Base-by-base conservation (phyloP, 2,797 vertebrate species). In the Sylvilagus floridanus region DNA sequence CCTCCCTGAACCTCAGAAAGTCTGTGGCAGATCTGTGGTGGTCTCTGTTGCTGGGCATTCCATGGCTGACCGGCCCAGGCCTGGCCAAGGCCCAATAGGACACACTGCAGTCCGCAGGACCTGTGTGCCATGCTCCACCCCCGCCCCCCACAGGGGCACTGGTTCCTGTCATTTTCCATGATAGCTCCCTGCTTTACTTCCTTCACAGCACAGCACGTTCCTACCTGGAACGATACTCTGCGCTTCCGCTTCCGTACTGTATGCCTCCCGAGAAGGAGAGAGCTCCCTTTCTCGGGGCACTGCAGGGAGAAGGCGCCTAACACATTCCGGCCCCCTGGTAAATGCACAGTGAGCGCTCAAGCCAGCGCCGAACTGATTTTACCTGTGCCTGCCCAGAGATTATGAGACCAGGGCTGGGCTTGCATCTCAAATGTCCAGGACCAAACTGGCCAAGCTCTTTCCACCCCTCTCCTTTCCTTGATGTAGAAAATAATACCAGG, bases 1-100 rank as follows among this genome's bases (percentile, higher is more conserved):
- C 28, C 24, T 60, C 47, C 17, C 30, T 13, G 71, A 54, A 32
- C 21, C n/a, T 50, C 42, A 26, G 30, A 62, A 7, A 66, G 30
- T 5, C n/a, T 54, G 71, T 13, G 30, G 21, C 60, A 79, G 57
- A 76, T 35, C 66, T 50, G 11, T 12, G 21, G 22, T 6, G 13
- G 11, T 17, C 8, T 16, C 16, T 57, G 8, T 6, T 11, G 7
- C 62, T 16, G n/a, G 2, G n/a, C 11, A 10, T 32, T 2, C 2
- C 21, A 24, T 0, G 0, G 30, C 16, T 35, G 22, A n/a, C 26
- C 30, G 24, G 4, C 7, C 69, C 35, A 0, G 0, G 63, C 26
- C 24, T n/a, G 47, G 52, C 22, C 62, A 12, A 35, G 24, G 28
- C 7, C 0, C 42, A 24, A 54, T 13, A 19, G 13, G 3, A 2